A percentile compares a stretch with the other conserved stretches of the same genome.
Evolutionary conservation across 2,113 vertebrate species (phyloP).

Genomic region (Alethe castanea): DNA sequence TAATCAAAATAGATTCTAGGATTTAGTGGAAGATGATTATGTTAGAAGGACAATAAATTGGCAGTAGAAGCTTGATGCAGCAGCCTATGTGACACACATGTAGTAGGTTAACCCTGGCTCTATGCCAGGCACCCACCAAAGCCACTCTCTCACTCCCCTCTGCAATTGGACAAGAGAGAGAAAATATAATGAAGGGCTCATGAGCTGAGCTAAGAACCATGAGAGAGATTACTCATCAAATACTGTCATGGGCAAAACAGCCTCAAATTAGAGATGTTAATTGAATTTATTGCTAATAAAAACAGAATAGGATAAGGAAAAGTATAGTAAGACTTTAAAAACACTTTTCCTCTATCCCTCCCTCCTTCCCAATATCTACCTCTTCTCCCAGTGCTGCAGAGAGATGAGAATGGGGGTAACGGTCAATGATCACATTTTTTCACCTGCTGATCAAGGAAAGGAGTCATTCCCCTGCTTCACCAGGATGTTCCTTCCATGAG

Average conservation of each 20-base stretch:
- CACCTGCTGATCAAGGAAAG: not conserved
- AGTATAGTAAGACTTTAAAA: not conserved
- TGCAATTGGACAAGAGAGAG: not conserved
- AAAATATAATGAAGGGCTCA: not conserved
- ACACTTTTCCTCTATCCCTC: not conserved
- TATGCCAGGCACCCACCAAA: not conserved
- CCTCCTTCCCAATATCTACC: not conserved
- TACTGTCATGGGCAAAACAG: not conserved
- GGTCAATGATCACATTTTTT: not conserved
- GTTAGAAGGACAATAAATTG: not conserved
- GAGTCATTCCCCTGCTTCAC: rapidly evolving
- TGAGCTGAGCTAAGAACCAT: not conserved
- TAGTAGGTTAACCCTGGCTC: not conserved
- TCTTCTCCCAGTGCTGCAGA: not conserved
- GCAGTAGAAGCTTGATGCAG: not conserved
- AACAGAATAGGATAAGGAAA: not conserved
- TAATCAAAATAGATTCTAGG: not conserved
- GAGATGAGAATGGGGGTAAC: not conserved
- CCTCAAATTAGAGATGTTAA: not conserved
- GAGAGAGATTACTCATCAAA: not conserved
- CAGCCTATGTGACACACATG: not conserved
- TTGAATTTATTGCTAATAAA: not conserved
- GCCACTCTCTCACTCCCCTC: not conserved
- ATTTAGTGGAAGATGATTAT: not conserved
- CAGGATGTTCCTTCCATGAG: not conserved